A percentile compares a stretch with the other conserved stretches of the same genome.
phyloP scores from a whole-genome alignment of 2,797 vertebrate genomes.

The Natrix natrix region DNA sequence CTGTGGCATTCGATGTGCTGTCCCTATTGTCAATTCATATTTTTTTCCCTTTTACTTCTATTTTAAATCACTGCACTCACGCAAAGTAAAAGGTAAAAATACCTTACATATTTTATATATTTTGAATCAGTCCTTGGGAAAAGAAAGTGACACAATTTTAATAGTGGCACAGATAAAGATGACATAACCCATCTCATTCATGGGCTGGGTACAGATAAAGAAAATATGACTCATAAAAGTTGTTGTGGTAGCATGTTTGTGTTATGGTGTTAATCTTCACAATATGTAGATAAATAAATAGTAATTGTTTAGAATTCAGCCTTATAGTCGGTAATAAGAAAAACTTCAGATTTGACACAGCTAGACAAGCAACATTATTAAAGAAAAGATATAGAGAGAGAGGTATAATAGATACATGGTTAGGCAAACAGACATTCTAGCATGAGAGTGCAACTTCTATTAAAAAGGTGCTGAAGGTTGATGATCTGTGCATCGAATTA shows the following conservation, averaged over 20 bases:
- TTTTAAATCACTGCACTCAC: neutral
- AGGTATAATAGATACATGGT: neutral
- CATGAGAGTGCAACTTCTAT: neutral
- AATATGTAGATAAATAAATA: neutral
- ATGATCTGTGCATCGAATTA: neutral
- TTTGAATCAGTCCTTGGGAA: neutral
- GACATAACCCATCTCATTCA: neutral
- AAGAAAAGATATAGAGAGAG: neutral
- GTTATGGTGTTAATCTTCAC: neutral
- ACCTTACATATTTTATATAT: neutral
- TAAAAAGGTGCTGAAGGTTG: neutral
- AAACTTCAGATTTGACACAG: neutral
- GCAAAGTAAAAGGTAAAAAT: neutral
- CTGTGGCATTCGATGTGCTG: neutral
- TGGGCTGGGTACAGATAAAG: neutral
- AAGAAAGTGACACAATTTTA: neutral
- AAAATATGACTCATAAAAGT: neutral
- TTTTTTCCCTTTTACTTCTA: neutral
- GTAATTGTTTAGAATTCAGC: neutral
- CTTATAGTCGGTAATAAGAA: neutral
- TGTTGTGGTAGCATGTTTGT: neutral
- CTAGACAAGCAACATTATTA: neutral
- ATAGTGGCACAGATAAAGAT: neutral
- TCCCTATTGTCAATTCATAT: neutral
- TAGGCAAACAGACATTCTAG: neutral